Evolutionary conservation across 2,113 vertebrate genomes (phyloP).

Genomic region (Lasiurus borealis): DNA sequence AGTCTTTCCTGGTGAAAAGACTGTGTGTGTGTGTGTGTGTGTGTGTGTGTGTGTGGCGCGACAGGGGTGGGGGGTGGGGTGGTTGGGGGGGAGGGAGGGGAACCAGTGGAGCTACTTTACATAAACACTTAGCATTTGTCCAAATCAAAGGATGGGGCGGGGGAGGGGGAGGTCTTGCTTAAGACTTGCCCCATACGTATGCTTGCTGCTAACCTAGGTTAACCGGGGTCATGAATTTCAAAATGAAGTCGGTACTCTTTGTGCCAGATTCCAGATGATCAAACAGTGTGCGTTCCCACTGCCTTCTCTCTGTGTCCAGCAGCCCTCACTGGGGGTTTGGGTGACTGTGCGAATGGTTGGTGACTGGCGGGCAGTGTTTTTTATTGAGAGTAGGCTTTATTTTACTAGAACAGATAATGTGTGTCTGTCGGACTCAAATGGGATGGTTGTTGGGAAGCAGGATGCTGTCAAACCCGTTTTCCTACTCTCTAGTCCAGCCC

Average conservation of each 20-base stretch:
- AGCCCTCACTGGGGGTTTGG: background rate
- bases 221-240: background rate
- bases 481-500: background rate
- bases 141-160: fast-evolving
- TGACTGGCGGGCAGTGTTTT: too few relatives aligned
- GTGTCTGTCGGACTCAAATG: background rate
- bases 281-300: fast-evolving
- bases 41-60: too few relatives aligned
- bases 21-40: too few relatives aligned
- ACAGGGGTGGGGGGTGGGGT: too few relatives aligned
- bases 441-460: background rate
- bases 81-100: too few relatives aligned
- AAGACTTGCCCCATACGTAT: fast-evolving
- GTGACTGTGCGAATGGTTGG: background rate
- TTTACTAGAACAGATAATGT: background rate
- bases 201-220: background rate
- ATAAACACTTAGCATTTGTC: fast-evolving
- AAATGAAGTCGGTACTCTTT: background rate
- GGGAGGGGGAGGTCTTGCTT: background rate
- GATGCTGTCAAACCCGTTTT: background rate
- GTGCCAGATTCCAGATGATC: background rate
- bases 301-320: background rate
- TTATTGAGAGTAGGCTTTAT: background rate
- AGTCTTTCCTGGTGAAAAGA: too few relatives aligned
- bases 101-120: background rate